Base-by-base conservation (phyloP, 2,888 invertebrate genomes). In the Chloromyia formosa region DNA sequence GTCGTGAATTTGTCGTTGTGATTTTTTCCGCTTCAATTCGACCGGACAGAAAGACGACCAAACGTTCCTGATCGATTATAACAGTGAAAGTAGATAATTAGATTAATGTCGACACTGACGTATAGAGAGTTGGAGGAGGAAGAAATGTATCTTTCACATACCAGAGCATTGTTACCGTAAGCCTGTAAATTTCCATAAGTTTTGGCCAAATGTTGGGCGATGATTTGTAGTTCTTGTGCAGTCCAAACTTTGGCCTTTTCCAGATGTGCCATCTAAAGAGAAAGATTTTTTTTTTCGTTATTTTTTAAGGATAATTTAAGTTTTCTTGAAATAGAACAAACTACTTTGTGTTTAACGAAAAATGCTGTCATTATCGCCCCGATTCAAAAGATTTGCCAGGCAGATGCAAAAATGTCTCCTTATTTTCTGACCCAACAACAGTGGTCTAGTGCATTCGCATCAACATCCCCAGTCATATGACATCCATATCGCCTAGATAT, bases 11-110 rank as follows among this genome's bases (percentile, higher is more conserved):
- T 78, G 85, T 84, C 20, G 87, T 87, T 4, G 87, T 81, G 1
- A 88, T 87, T 81, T 90, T 91, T 79, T 89, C 88, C 0, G 88
- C 86, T 80, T 89, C 89, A 72, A 91, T 90, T 77, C 91, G 90
- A 62, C 91, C 91, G 12, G 91, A 91, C 69, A 91, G 82, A 79
- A 90, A 89, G 75, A 88, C 86, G 0, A 92, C 91, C 64, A 91
- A 81, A 74, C 89, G 88, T 81, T 90, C 91, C 91, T 91, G 18
- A 35, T 35, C 27, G 27, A 4, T 2, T 2, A 4, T 4, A 35
- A 35, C 27, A 35, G 2, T 35, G 27, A n/a, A 54, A 35, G 71
- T 23, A 72, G 62, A 62, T 53, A 74, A 68, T 53, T 16, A 62
- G 42, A 58, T 45, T 18, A 53, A 42, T 14, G 64, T 22, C 27